phyloP scores from a whole-genome alignment of 2,113 vertebrate species.

The Tachycineta bicolor region DNA sequence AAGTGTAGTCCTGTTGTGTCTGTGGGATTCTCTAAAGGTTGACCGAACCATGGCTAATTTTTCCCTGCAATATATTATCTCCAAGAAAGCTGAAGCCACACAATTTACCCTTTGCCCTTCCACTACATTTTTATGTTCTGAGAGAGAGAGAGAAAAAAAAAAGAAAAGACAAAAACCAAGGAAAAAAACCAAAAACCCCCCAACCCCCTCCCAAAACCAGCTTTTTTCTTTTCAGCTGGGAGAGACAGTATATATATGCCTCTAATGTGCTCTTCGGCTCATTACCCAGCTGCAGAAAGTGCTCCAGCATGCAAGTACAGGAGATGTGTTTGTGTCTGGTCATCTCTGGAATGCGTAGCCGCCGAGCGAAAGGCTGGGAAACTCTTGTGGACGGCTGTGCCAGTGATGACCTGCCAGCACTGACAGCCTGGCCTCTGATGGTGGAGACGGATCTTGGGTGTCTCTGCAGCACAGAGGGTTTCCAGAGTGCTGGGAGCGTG shows the following conservation, averaged over 20 bases:
- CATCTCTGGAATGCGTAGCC: slow-evolving; percentile 47
- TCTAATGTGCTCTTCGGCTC: not conserved
- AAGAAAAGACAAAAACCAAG: not conserved
- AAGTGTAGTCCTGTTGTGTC: not conserved
- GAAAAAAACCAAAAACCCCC: not conserved
- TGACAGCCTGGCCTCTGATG: not conserved
- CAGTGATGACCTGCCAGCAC: not conserved
- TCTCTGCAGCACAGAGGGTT: not conserved
- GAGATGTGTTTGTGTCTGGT: slow-evolving; percentile 52
- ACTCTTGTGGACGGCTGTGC: not conserved
- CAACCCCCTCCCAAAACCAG: not conserved
- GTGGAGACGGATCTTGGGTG: not conserved
- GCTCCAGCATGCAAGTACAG: not conserved
- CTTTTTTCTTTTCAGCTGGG: too few relatives aligned
- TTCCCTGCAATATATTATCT: not conserved
- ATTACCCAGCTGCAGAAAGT: slow-evolving; percentile 17
- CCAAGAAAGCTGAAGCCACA: not conserved
- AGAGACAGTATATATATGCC: not conserved
- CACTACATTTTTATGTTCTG: slow-evolving; percentile 6
- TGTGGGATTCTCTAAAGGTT: slow-evolving; percentile 2
- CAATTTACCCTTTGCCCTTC: not conserved
- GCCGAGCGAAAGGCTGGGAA: slow-evolving; percentile 7
- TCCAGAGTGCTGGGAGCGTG: accelerated
- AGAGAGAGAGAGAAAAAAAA: not conserved
- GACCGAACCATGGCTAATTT: slow-evolving; percentile 5